These are phyloP conservation scores for Pachypeltis micranthus DNA, from an alignment of 1,140 invertebrate genomes.

Conservation along the genomic window DNA sequence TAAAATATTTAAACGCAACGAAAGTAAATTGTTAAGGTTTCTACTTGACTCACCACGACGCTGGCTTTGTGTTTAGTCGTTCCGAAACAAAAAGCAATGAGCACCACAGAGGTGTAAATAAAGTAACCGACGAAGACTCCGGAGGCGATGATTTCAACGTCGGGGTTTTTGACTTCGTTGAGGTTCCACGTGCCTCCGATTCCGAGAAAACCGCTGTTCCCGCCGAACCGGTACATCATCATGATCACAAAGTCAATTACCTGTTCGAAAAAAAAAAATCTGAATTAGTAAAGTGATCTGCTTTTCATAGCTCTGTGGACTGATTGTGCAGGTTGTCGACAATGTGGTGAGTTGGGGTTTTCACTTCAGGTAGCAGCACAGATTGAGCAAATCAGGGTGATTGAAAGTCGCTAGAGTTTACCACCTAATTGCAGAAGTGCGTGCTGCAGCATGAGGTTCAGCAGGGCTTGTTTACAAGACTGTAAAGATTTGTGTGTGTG, in stretches of 20 bases:
- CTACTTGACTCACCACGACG: constrained; percentile 36
- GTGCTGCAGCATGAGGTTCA: no score
- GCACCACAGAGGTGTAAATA: constrained; percentile 37
- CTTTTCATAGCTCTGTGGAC: not conserved
- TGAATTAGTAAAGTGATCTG: constrained; percentile 1
- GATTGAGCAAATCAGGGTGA: no score
- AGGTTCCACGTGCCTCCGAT: constrained; percentile 77
- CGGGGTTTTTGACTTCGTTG: constrained; percentile 73
- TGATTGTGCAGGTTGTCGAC: not conserved
- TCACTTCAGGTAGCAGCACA: no score
- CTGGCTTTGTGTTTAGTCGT: constrained; percentile 58
- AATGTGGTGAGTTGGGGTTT: no score
- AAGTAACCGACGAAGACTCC: constrained; percentile 74
- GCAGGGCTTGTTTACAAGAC: no score
- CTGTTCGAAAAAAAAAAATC: constrained; percentile 42
- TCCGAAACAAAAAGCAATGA: constrained; percentile 46
- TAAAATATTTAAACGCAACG: no score
- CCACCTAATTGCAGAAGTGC: no score
- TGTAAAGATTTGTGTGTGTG: no score
- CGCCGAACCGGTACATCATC: constrained; percentile 68
- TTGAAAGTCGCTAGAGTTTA: no score
- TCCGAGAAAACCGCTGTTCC: constrained; percentile 64
- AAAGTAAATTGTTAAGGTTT: no score
- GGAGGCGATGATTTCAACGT: constrained; percentile 71
- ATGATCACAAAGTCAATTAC: constrained; percentile 66